These are phyloP conservation scores for Pyrgus malvae DNA, from an alignment of 2,888 invertebrate species.

Conservation along the genomic window DNA sequence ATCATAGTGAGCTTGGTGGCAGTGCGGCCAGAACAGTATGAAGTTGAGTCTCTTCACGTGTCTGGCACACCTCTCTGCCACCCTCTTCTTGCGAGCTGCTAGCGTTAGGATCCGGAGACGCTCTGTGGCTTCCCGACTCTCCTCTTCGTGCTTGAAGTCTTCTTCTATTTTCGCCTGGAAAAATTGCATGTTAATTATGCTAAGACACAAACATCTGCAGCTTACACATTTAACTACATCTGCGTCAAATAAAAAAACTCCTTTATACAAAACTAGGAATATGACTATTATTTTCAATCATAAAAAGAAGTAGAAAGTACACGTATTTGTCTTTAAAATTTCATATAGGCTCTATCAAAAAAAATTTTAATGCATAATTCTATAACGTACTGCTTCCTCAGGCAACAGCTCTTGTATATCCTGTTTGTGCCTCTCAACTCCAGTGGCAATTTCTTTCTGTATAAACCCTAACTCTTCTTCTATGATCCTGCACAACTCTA, in stretches of 20 bases:
- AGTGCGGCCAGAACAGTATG: constrained; percentile 72
- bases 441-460: constrained; percentile 46
- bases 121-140: constrained; percentile 48
- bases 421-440: constrained; percentile 41
- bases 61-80: constrained; percentile 52
- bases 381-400: constrained; percentile 62
- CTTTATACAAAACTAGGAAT: no score
- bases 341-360: no score
- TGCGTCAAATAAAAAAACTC: no score
- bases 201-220: no score
- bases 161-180: constrained; percentile 52
- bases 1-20: constrained; percentile 68
- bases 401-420: constrained; percentile 69
- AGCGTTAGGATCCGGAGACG: constrained; percentile 56
- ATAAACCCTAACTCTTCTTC: constrained; percentile 55
- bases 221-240: no score
- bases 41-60: constrained; percentile 51
- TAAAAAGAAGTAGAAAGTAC: no score
- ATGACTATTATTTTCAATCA: no score
- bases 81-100: constrained; percentile 65
- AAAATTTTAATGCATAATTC: neutral
- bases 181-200: neutral
- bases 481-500: constrained; percentile 62
- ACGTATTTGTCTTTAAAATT: no score
- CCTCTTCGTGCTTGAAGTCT: constrained; percentile 49